A percentile compares a stretch with the other conserved stretches of the same genome.
These are phyloP conservation scores for Habropoda laboriosa DNA, from an alignment of 1,140 invertebrate species.

Conservation along the genomic window DNA sequence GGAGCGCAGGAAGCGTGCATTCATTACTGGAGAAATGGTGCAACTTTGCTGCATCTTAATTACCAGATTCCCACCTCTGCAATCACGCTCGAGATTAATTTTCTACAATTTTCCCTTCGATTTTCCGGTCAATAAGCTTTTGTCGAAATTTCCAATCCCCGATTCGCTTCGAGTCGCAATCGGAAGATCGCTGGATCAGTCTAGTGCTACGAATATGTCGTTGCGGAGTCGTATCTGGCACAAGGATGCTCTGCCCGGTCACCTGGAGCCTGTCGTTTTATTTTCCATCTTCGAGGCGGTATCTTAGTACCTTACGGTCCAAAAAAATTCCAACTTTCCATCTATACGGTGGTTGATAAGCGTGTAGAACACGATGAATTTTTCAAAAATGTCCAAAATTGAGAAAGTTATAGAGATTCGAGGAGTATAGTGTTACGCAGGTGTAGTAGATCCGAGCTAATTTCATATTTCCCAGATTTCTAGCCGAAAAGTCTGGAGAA, in stretches of 20 bases:
- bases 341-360: too few species aligned
- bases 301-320: background rate
- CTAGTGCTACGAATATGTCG: conserved; percentile 47
- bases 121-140: background rate
- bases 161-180: conserved; percentile 27
- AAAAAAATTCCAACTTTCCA: conserved; percentile 57
- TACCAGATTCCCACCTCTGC: conserved; percentile 8
- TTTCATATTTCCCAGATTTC: too few species aligned
- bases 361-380: too few species aligned
- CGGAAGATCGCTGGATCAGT: conserved; percentile 32
- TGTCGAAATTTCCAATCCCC: too few species aligned
- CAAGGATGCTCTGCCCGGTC: conserved; percentile 52
- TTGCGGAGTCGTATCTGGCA: conserved; percentile 47
- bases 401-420: too few species aligned
- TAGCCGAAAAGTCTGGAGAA: too few species aligned
- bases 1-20: conserved; percentile 34
- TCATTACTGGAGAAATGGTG: conserved; percentile 62
- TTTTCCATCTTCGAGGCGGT: background rate
- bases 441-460: too few species aligned
- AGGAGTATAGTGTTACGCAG: too few species aligned
- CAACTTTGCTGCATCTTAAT: conserved; percentile 55
- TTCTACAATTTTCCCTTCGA: background rate
- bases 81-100: background rate
- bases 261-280: conserved; percentile 27
- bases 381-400: too few species aligned